Evolutionary conservation across 2,113 vertebrate species (phyloP).

Genomic region (Zonotrichia leucophrys): DNA sequence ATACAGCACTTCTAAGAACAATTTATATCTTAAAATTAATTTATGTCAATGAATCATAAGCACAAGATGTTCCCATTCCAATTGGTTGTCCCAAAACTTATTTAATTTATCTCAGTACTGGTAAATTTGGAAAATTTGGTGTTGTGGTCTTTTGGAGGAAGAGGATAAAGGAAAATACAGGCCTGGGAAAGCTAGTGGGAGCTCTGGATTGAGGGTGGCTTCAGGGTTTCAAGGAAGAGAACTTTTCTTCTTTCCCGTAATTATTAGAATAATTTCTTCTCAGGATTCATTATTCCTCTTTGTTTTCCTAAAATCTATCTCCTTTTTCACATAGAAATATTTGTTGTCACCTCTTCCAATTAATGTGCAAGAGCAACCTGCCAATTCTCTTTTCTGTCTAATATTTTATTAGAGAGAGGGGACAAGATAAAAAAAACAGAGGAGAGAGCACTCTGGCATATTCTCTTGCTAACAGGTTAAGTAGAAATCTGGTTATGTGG

Average conservation of each 20-base stretch:
- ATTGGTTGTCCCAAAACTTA: background rate
- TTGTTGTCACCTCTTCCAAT: background rate
- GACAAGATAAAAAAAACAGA: background rate
- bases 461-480: background rate
- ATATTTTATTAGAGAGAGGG: background rate
- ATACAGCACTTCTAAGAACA: background rate
- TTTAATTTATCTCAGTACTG: background rate
- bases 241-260: background rate
- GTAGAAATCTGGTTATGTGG: background rate
- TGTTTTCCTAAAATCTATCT: background rate
- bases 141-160: background rate
- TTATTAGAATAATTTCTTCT: background rate
- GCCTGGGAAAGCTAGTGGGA: background rate
- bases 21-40: background rate
- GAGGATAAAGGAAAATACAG: background rate
- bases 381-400: background rate
- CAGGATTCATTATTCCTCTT: background rate
- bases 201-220: background rate
- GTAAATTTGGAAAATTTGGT: background rate
- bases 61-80: background rate
- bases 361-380: background rate
- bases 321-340: background rate
- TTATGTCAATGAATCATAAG: background rate
- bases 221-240: background rate
- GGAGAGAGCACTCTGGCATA: background rate